Conservation (phyloP, 1,140 invertebrate genomes). For the Drosophila takahashii region DNA sequence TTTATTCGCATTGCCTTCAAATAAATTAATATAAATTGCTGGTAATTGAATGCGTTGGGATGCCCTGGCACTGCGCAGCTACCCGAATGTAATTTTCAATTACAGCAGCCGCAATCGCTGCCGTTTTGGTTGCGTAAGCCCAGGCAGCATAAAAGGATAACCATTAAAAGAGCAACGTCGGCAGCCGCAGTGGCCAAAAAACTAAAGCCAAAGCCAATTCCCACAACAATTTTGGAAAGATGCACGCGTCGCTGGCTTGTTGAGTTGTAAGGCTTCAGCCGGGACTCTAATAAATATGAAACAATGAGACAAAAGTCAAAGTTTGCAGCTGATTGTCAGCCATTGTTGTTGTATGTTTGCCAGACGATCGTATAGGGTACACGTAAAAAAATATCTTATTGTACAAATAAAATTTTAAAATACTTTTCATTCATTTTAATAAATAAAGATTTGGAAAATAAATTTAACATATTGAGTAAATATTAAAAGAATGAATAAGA, state of each 20-base stretch:
- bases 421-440: no score
- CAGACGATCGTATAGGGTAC: conserved; percentile 25
- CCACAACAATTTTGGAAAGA: conserved; percentile 74
- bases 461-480: no score
- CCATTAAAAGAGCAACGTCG: conserved; percentile 60
- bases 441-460: no score
- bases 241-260: conserved; percentile 74
- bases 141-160: conserved; percentile 76
- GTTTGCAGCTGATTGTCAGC: conserved; percentile 44
- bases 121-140: conserved; percentile 63
- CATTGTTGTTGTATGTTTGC: conserved; percentile 50
- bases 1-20: conserved; percentile 57
- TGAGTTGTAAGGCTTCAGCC: conserved; percentile 52
- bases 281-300: conserved; percentile 78
- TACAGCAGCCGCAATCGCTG: conserved; percentile 32
- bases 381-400: neutral
- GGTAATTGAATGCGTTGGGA: conserved; percentile 60
- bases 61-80: conserved; percentile 57
- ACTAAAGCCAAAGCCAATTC: conserved; percentile 52
- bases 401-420: neutral
- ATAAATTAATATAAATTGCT: conserved; percentile 77
- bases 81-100: conserved; percentile 65
- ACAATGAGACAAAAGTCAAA: conserved; percentile 79
- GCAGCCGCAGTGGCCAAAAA: conserved; percentile 8
- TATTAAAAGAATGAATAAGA: no score